These are phyloP conservation scores for Pedionomus torquatus DNA, from an alignment of 2,113 vertebrate genomes.

Conservation along the genomic window DNA sequence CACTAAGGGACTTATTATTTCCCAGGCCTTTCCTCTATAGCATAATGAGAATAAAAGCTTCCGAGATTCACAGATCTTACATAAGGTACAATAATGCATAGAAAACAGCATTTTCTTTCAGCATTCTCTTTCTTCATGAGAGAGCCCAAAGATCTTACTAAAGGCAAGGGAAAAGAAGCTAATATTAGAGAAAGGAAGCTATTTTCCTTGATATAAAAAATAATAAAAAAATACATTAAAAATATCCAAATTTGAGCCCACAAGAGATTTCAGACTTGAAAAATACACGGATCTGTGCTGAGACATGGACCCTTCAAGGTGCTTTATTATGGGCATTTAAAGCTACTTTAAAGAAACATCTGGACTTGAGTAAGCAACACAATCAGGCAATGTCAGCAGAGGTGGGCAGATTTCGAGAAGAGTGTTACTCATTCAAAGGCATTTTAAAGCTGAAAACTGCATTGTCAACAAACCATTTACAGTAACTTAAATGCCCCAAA, in stretches of 20 bases:
- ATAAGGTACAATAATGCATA: slow-evolving; percentile 45
- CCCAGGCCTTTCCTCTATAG: slow-evolving; percentile 42
- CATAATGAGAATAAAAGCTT: slow-evolving; percentile 75
- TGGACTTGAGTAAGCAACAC: slow-evolving; percentile 26
- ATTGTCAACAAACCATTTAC: slow-evolving; percentile 34
- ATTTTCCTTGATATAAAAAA: slow-evolving; percentile 38
- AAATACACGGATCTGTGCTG: slow-evolving; percentile 28
- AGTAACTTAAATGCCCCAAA: slow-evolving; percentile 3
- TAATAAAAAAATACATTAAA: not conserved
- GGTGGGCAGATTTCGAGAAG: not conserved
- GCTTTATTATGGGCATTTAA: slow-evolving; percentile 53
- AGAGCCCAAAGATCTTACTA: slow-evolving; percentile 27
- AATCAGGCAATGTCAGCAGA: slow-evolving; percentile 32
- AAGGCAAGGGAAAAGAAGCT: slow-evolving; percentile 11
- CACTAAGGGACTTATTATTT: slow-evolving; percentile 65
- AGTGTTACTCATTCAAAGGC: slow-evolving; percentile 14
- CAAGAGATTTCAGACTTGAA: slow-evolving; percentile 48
- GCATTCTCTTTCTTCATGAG: slow-evolving; percentile 50
- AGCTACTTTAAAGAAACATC: slow-evolving; percentile 48
- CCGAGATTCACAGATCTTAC: slow-evolving; percentile 53
- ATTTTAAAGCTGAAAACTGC: slow-evolving; percentile 42
- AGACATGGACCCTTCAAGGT: not conserved
- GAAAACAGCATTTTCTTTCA: slow-evolving; percentile 54
- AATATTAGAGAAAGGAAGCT: slow-evolving; percentile 40
- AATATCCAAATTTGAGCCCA: not conserved